These are phyloP conservation scores for Smutsia temminckii DNA, from an alignment of 2,797 vertebrate species.

Conservation along the genomic window DNA sequence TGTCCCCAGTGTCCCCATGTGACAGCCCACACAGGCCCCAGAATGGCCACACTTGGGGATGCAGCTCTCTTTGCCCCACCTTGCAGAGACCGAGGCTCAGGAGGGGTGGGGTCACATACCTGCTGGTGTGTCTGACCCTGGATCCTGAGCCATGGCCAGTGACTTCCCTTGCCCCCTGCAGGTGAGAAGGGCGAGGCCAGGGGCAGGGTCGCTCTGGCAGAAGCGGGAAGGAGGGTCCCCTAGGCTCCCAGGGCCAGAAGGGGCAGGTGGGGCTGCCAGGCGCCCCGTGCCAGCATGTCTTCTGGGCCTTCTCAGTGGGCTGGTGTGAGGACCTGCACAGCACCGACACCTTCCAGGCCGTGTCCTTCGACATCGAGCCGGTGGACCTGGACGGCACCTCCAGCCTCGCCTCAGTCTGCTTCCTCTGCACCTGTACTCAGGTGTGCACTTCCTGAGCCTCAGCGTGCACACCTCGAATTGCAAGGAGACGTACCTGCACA, in stretches of 20 bases:
- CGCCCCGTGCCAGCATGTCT: slow-evolving; percentile 86
- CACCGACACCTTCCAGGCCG: slow-evolving; percentile 86
- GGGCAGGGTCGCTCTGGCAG: slow-evolving; percentile 85
- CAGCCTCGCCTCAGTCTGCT: slow-evolving; percentile 90
- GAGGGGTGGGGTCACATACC: too few relatives aligned
- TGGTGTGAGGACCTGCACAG: slow-evolving; percentile 90
- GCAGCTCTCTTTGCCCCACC: neutral
- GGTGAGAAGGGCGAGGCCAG: slow-evolving; percentile 91
- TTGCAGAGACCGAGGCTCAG: neutral
- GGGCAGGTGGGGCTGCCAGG: slow-evolving; percentile 89
- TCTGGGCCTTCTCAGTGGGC: slow-evolving; percentile 90
- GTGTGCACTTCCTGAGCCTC: slow-evolving; percentile 93
- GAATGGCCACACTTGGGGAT: neutral
- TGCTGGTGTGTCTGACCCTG: neutral
- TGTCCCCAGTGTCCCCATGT: neutral
- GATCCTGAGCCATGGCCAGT: neutral
- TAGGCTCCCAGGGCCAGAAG: slow-evolving; percentile 85
- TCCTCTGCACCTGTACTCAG: slow-evolving; percentile 86
- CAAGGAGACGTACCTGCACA: slow-evolving; percentile 93
- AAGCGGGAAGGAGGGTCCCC: slow-evolving; percentile 85
- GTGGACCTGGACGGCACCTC: slow-evolving; percentile 90
- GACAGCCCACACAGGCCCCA: neutral
- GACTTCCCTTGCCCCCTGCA: slow-evolving; percentile 54
- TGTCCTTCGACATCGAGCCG: slow-evolving; percentile 90
- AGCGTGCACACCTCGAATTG: slow-evolving; percentile 94